Evolutionary conservation across 2,888 invertebrate genomes (phyloP).

Genomic region (Sphinx pinastri): DNA sequence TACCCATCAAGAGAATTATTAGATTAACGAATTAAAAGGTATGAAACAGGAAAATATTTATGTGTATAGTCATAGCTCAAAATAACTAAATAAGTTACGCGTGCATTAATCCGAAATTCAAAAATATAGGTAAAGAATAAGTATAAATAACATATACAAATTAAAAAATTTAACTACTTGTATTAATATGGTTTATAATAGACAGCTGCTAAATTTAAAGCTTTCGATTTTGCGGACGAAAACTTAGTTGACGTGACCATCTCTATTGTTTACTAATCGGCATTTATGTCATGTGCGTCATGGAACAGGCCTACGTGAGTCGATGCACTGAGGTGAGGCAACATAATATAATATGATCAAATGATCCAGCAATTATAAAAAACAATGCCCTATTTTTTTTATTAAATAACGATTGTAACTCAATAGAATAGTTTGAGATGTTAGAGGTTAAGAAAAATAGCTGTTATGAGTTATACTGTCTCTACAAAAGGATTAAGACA

Average conservation of each 20-base stretch:
- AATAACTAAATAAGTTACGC: no score
- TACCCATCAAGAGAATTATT: no score
- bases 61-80: no score
- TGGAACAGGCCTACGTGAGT: slow-evolving; percentile 1
- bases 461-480: background rate
- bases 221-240: background rate
- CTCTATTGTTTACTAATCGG: background rate
- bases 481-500: no score
- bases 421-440: background rate
- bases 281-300: background rate
- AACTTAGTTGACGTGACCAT: background rate
- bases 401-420: background rate
- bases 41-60: no score
- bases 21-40: no score
- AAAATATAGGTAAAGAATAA: no score
- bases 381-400: slow-evolving; percentile 9
- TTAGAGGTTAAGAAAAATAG: background rate
- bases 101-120: no score
- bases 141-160: background rate
- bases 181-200: background rate
- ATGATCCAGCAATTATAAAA: slow-evolving; percentile 6
- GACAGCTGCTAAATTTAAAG: no score
- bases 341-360: background rate
- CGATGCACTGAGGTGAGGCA: slow-evolving; percentile 11
- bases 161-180: background rate